Conservation (phyloP, 2,113 vertebrate species). For the Sinocyclocheilus maitianheensis region DNA sequence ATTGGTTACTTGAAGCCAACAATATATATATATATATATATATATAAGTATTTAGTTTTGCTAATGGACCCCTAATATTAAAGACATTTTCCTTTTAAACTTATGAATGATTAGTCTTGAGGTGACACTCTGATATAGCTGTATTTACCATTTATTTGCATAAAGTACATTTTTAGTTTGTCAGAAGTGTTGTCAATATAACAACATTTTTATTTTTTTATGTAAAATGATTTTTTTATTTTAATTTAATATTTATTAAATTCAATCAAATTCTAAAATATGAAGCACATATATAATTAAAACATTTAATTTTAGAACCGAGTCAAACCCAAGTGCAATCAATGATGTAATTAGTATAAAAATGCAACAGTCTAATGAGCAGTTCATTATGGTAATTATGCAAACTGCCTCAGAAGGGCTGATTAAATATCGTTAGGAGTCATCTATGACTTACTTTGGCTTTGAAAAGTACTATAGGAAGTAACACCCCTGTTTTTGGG, state of each 20-base stretch:
- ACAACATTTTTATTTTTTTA: too few species aligned
- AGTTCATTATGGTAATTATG: conserved; percentile 27
- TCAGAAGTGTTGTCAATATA: too few species aligned
- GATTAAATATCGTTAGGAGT: neutral
- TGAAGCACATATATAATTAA: neutral
- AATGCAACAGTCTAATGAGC: conserved; percentile 12
- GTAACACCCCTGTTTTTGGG: neutral
- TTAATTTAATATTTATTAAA: neutral
- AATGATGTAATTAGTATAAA: neutral
- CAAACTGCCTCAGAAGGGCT: conserved; percentile 10
- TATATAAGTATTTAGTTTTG: neutral
- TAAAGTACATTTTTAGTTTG: too few species aligned
- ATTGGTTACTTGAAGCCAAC: conserved; percentile 16
- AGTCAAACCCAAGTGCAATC: neutral
- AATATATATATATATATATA: neutral
- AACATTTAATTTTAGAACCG: neutral
- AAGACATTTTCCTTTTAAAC: too few species aligned
- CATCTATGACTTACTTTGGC: conserved; percentile 49
- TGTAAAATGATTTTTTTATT: too few species aligned
- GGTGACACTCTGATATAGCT: too few species aligned
- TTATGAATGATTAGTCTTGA: too few species aligned
- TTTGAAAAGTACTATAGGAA: conserved; percentile 12
- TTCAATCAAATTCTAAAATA: neutral
- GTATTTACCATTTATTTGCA: too few species aligned
- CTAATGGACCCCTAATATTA: neutral